A percentile compares a stretch with the other conserved stretches of the same genome.
Evolutionary conservation across 2,113 vertebrate genomes (phyloP).

Genomic region (Mastomys coucha): DNA sequence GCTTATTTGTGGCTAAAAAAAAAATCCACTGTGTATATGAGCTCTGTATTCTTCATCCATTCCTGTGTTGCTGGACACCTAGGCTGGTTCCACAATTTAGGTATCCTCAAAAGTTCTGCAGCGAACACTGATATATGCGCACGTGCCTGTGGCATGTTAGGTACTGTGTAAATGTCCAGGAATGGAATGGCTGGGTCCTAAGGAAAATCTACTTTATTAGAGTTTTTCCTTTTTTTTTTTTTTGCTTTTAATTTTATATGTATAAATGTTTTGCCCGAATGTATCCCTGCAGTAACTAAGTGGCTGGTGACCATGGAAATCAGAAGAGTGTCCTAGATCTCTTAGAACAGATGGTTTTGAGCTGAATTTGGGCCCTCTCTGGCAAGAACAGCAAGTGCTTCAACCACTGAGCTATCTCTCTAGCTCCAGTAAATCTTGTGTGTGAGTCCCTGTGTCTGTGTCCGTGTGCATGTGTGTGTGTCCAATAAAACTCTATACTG

Average conservation of each 20-base stretch:
- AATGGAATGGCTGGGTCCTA: background rate
- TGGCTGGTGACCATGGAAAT: background rate
- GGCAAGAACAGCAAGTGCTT: background rate
- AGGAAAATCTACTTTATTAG: background rate
- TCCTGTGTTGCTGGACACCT: background rate
- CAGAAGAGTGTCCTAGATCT: background rate
- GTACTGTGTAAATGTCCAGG: background rate
- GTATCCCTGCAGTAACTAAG: background rate
- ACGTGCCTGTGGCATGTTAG: background rate
- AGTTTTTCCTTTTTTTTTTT: no score
- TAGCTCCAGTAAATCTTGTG: background rate
- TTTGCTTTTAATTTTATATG: background rate
- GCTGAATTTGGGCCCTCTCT: background rate
- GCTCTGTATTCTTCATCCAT: background rate
- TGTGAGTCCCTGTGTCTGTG: no score
- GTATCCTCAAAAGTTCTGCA: background rate
- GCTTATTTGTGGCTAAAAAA: background rate
- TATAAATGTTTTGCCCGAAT: background rate
- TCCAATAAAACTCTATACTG: background rate
- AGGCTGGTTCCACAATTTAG: background rate
- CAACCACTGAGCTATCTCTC: background rate
- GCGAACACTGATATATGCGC: background rate
- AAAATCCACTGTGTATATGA: background rate
- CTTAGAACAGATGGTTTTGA: background rate
- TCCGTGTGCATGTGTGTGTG: no score